Evolutionary conservation across 64 coral and sea anemone species (phyloP).

Genomic region (Actinia equina): DNA sequence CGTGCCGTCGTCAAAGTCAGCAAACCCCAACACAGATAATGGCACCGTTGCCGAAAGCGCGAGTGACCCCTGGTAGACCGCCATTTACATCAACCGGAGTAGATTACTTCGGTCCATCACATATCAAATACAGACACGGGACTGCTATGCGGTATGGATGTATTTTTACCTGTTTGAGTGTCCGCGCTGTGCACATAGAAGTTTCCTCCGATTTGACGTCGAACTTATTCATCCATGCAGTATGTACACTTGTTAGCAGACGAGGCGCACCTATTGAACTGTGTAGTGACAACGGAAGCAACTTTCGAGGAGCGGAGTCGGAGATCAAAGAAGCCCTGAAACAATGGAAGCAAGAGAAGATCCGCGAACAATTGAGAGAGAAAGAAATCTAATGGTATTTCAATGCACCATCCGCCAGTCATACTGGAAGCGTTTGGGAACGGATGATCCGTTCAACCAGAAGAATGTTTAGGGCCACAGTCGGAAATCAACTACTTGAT

Average conservation of each 20-base stretch:
- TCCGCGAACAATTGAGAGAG: conserved; percentile 12
- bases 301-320: conserved; percentile 48
- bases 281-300: conserved; percentile 55
- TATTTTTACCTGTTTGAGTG: conserved; percentile 29
- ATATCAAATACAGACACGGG: conserved; percentile 6
- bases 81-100: conserved; percentile 32
- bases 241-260: conserved; percentile 35
- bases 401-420: no score
- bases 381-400: not conserved
- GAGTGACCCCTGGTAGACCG: not conserved
- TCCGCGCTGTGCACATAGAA: conserved; percentile 43
- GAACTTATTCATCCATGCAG: not conserved
- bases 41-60: conserved; percentile 15
- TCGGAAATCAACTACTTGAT: no score
- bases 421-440: no score
- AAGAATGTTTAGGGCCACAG: no score
- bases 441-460: no score
- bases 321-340: conserved; percentile 8
- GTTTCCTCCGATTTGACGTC: conserved; percentile 1
- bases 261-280: conserved; percentile 19
- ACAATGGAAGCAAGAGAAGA: conserved; percentile 7
- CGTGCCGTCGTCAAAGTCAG: conserved; percentile 4
- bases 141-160: conserved; percentile 36
- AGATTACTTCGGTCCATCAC: conserved; percentile 40
- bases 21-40: conserved; percentile 23